A percentile compares a stretch with the other conserved stretches of the same genome.
phyloP scores from a whole-genome alignment of 2,888 invertebrate genomes.

The Colostygia pectinataria region DNA sequence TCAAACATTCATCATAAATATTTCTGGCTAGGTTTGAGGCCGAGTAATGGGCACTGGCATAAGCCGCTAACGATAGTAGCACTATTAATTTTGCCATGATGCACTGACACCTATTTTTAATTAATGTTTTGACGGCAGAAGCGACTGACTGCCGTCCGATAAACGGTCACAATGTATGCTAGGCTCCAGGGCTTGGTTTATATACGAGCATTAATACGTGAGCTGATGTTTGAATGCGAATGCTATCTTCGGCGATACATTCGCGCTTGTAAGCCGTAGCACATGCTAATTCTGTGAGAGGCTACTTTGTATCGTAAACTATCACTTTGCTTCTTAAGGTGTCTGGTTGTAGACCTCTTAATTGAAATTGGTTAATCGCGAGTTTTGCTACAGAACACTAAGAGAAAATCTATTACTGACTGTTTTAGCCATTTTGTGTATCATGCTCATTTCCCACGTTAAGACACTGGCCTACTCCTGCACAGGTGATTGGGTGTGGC shows the following conservation, averaged over 20 bases:
- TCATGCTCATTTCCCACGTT: no score
- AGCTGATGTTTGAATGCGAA: conserved; percentile 63
- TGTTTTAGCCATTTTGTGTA: no score
- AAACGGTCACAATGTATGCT: conserved; percentile 76
- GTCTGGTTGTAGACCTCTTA: conserved; percentile 24
- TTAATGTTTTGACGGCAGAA: conserved; percentile 60
- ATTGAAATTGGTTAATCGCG: conserved; percentile 9
- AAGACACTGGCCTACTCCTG: no score
- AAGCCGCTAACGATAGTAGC: conserved; percentile 62
- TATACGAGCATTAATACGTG: conserved; percentile 84
- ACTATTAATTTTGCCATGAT: conserved; percentile 74
- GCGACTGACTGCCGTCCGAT: conserved; percentile 72
- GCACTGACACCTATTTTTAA: conserved; percentile 51
- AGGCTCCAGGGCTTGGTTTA: conserved; percentile 78
- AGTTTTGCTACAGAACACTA: no score
- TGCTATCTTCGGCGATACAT: conserved; percentile 60
- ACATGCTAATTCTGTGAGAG: conserved; percentile 66
- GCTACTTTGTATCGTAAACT: conserved; percentile 67
- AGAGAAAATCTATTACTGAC: no score
- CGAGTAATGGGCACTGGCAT: conserved; percentile 74
- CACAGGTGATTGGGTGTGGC: no score
- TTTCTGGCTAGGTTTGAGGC: conserved; percentile 85
- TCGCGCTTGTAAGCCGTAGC: conserved; percentile 49
- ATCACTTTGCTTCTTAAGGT: conserved; percentile 54
- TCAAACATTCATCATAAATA: conserved; percentile 86